phyloP scores from a whole-genome alignment of 2,113 vertebrate species.

The Tragulus kanchil region DNA sequence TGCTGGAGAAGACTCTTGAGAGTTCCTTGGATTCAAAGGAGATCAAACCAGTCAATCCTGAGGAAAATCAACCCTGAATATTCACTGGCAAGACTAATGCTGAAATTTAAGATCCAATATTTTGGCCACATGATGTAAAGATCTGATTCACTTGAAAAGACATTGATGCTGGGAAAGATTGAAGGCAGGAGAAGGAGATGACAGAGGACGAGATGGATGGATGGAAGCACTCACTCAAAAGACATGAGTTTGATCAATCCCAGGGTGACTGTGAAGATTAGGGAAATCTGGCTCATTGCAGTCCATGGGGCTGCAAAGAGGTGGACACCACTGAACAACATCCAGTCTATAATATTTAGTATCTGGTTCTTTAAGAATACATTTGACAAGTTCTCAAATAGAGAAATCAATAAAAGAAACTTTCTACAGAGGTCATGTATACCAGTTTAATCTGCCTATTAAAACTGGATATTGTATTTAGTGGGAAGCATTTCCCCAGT shows the following conservation, averaged over 20 bases:
- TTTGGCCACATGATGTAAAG: not conserved
- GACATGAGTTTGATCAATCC: not conserved
- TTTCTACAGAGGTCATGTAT: not conserved
- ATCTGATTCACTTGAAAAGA: not conserved
- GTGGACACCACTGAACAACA: fast-evolving
- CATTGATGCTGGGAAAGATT: not conserved
- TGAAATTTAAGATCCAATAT: not conserved
- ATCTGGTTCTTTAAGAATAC: not conserved
- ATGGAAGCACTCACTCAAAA: fast-evolving
- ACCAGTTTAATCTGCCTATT: not conserved
- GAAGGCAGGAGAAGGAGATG: not conserved
- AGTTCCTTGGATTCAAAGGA: not conserved
- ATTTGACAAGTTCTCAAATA: not conserved
- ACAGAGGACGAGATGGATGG: not conserved
- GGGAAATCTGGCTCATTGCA: not conserved
- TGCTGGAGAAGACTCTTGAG: not conserved
- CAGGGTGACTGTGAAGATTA: not conserved
- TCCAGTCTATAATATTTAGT: not conserved
- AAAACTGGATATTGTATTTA: not conserved
- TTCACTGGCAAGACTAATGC: not conserved
- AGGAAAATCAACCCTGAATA: not conserved
- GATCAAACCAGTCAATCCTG: not conserved
- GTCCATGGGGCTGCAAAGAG: not conserved
- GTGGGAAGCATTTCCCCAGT: not conserved
- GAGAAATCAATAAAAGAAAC: not conserved